Conservation (phyloP, 23 tunicate genomes). For the Aplidium turbinatum region DNA sequence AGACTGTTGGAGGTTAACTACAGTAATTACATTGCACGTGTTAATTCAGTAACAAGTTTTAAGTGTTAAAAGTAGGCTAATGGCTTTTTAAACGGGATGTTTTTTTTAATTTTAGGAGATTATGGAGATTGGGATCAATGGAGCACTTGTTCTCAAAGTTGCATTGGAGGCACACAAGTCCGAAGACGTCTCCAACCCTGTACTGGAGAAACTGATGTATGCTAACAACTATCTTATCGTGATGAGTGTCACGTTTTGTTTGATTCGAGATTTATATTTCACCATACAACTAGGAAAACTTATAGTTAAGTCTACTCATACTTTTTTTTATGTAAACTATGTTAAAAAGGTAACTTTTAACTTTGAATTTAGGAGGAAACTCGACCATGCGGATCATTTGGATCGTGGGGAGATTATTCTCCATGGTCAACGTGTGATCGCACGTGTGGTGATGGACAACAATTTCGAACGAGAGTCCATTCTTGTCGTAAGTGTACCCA, state of each 20-base stretch:
- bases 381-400: constrained; percentile 63
- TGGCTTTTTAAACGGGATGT: too few relatives aligned
- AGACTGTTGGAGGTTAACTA: too few relatives aligned
- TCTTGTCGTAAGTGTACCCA: constrained; percentile 94
- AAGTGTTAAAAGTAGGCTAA: too few relatives aligned
- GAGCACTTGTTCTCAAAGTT: constrained; percentile 64
- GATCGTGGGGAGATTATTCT: constrained; percentile 83
- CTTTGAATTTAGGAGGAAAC: constrained; percentile 58
- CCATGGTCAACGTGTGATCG: constrained; percentile 66
- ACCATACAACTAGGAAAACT: too few relatives aligned
- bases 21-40: too few relatives aligned
- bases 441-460: constrained; percentile 63
- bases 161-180: constrained; percentile 61
- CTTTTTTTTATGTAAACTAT: too few relatives aligned
- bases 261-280: too few relatives aligned
- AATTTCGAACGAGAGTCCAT: constrained; percentile 72
- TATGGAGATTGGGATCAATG: constrained; percentile 59
- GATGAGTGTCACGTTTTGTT: too few relatives aligned
- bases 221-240: too few relatives aligned
- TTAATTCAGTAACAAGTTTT: too few relatives aligned
- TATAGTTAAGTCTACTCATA: too few relatives aligned
- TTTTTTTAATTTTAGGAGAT: constrained; percentile 53
- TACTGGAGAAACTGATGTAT: constrained; percentile 52
- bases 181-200: constrained; percentile 58
- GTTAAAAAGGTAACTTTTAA: too few relatives aligned